Base-by-base conservation (phyloP, 2,113 vertebrate genomes). In the Mandrillus leucophaeus region DNA sequence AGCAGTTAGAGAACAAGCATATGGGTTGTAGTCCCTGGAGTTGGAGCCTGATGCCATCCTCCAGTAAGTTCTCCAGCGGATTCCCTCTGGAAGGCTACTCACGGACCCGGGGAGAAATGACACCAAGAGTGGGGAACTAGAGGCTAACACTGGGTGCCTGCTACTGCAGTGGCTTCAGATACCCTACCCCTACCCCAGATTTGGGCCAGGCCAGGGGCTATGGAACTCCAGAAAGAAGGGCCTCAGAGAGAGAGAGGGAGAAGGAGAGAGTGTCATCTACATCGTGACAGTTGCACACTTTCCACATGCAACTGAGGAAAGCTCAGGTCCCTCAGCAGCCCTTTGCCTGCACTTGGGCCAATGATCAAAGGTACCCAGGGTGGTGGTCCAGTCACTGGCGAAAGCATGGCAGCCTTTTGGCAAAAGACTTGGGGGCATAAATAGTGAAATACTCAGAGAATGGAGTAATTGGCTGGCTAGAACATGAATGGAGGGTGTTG, bases 81-180 rank as follows among this genome's bases (percentile, higher is more conserved):
- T 43, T 35, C 17, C 76, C 25, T 75, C 35, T 50, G 78, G 72
- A 40, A 40, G 4, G 38, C 27, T 20, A 0, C 18, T 11, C 45
- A 20, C 17, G 55, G 50, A 17, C 57, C 18, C 0, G 1, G 45
- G 50, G 8, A 50, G 43, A 52, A 57, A 0, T 59, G 38, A 3
- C 2, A 1, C 25, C 2, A n/a, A 43, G 66, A 2, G 4, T 2
- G 0, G 12, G 16, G 18, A 61, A 22, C 30, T 59, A 20, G 38
- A 87, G 80, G 82, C 78, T 1, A 22, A 8, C 11, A 4, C 6
- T 11, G 5, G 25, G n/a, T 1, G 0, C 38, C 35, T 64, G 48
- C 43, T 22, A 4, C 52, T 25, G 4, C 68, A n/a, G 3, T 43
- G 80, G 45, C 85, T 87, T 87, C 76, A 14, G 7, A 3, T 35